phyloP scores from a whole-genome alignment of 2,113 vertebrate species.

The Cavia porcellus region DNA sequence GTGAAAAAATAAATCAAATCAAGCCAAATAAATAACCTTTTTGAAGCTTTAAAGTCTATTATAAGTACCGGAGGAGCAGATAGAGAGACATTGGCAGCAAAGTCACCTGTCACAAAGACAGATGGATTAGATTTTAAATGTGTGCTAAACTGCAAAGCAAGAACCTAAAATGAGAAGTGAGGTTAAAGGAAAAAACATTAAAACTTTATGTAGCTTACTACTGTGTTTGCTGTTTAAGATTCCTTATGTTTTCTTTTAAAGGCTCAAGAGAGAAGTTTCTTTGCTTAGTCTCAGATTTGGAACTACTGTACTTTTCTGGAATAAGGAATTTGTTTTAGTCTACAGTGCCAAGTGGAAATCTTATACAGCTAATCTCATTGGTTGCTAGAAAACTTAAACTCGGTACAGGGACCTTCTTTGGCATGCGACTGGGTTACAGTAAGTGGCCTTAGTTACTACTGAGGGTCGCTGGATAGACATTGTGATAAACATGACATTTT shows the following conservation, averaged over 20 bases:
- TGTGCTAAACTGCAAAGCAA: neutral
- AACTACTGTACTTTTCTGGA: neutral
- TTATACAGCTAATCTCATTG: neutral
- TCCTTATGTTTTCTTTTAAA: neutral
- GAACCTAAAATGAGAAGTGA: neutral
- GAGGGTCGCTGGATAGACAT: neutral
- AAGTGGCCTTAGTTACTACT: neutral
- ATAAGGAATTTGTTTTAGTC: constrained; percentile 3
- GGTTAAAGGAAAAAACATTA: neutral
- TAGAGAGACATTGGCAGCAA: neutral
- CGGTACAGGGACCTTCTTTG: neutral
- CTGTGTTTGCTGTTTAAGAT: neutral
- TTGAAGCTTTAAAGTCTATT: neutral
- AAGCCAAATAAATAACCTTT: neutral
- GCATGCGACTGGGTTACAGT: no score
- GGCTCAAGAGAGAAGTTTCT: neutral
- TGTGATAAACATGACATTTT: neutral
- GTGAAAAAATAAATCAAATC: neutral
- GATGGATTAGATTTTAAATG: neutral
- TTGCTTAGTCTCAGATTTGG: neutral
- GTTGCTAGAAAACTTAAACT: neutral
- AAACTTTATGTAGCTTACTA: neutral
- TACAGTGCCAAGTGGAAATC: neutral
- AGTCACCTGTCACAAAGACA: neutral
- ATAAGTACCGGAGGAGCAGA: neutral